phyloP scores from a whole-genome alignment of 2,797 vertebrate species.

The Philypnodon macrostomus region DNA sequence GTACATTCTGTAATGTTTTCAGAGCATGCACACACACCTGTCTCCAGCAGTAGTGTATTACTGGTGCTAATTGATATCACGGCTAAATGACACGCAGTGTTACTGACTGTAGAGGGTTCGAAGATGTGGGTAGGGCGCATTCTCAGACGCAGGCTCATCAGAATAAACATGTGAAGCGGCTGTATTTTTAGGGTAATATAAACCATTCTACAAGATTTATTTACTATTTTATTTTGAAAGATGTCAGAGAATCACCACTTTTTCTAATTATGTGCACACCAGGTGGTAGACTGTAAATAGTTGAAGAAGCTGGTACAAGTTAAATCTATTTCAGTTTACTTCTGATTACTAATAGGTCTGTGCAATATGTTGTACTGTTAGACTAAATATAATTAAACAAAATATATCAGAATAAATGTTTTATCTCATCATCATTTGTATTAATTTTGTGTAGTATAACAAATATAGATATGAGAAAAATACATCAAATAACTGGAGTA shows the following conservation, averaged over 20 bases:
- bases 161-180: conserved; percentile 13
- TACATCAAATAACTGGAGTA: too few relatives aligned
- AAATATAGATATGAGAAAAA: too few relatives aligned
- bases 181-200: conserved; percentile 5
- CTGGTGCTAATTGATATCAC: conserved; percentile 34
- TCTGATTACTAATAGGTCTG: too few relatives aligned
- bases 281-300: conserved; percentile 16
- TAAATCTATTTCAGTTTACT: too few relatives aligned
- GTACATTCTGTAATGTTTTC: conserved; percentile 1
- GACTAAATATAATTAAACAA: too few relatives aligned
- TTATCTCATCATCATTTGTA: too few relatives aligned
- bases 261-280: conserved; percentile 15
- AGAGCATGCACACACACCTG: background rate
- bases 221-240: conserved; percentile 17
- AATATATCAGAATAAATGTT: too few relatives aligned
- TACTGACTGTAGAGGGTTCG: conserved; percentile 18
- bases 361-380: too few relatives aligned
- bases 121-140: conserved; percentile 15
- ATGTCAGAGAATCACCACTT: background rate
- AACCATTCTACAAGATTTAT: conserved; percentile 24
- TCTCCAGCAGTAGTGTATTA: conserved; percentile 16
- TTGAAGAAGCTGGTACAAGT: too few relatives aligned
- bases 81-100: conserved; percentile 20
- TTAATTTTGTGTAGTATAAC: too few relatives aligned
- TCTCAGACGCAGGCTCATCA: conserved; percentile 23